Conservation (phyloP, 37 sponge, comb jelly and placozoan species). For the Beroe ovata region DNA sequence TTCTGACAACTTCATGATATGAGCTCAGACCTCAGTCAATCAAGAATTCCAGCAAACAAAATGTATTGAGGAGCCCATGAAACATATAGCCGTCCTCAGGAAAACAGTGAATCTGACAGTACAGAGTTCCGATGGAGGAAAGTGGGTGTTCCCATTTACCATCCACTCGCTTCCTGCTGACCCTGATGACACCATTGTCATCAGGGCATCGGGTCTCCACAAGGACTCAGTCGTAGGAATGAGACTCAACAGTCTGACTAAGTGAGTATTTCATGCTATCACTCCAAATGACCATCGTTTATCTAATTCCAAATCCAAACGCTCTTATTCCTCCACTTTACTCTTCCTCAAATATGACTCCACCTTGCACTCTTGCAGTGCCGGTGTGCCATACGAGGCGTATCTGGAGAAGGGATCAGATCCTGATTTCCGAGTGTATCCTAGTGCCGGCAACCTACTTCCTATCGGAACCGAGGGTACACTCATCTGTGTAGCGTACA, state of each 20-base stretch:
- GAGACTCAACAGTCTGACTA: slow-evolving; percentile 73
- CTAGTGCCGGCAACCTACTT: slow-evolving; percentile 75
- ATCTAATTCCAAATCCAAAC: too few species aligned
- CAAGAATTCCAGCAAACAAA: too few species aligned
- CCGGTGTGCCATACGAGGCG: slow-evolving; percentile 76
- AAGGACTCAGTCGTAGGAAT: slow-evolving; percentile 73
- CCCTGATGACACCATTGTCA: slow-evolving; percentile 79
- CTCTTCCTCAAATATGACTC: too few species aligned
- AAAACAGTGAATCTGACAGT: slow-evolving; percentile 73
- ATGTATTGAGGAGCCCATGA: too few species aligned
- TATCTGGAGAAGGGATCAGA: slow-evolving; percentile 74
- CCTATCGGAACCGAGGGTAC: slow-evolving; percentile 76
- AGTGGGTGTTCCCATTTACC: slow-evolving; percentile 77
- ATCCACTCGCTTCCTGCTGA: slow-evolving; percentile 67
- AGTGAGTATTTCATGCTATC: not conserved
- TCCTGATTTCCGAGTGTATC: slow-evolving; percentile 75
- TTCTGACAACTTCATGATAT: too few species aligned
- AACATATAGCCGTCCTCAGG: too few species aligned
- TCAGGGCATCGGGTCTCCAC: slow-evolving; percentile 75
- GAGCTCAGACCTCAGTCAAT: too few species aligned
- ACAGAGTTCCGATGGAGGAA: slow-evolving; percentile 69
- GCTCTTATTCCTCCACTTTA: too few species aligned
- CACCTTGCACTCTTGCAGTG: slow-evolving; percentile 23
- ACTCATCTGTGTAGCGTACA: slow-evolving; percentile 75
- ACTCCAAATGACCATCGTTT: too few species aligned